Evolutionary conservation across 2,113 vertebrate species (phyloP).

Genomic region (Podarcis muralis): DNA sequence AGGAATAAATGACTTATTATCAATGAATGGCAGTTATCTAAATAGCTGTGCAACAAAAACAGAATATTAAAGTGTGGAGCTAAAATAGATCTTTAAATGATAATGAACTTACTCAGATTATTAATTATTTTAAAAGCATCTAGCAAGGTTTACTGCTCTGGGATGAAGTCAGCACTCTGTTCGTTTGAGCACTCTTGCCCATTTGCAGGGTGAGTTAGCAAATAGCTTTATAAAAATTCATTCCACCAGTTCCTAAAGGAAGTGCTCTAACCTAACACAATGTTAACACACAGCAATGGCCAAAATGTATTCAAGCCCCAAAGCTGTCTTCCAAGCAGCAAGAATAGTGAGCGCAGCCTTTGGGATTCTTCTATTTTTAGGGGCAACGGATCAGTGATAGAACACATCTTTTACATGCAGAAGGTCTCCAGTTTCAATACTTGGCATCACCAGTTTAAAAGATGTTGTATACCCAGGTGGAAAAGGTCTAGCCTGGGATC

Average conservation of each 20-base stretch:
- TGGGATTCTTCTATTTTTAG: not conserved
- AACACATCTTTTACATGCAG: not conserved
- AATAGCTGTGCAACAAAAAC: conserved; percentile 78
- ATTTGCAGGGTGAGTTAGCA: conserved; percentile 36
- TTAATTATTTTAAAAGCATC: conserved; percentile 76
- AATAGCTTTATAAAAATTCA: conserved; percentile 35
- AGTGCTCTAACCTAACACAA: not conserved
- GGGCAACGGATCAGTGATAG: not conserved
- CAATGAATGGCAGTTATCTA: conserved; percentile 78
- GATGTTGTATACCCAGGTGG: not conserved
- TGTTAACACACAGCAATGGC: not conserved
- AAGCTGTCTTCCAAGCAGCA: not conserved
- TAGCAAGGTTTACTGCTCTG: conserved; percentile 54
- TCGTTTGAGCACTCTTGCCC: conserved; percentile 35
- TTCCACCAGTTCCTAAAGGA: not conserved
- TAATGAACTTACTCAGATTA: conserved; percentile 73
- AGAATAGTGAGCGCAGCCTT: not conserved
- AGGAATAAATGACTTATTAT: conserved; percentile 85
- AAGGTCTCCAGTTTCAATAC: not conserved
- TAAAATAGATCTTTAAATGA: conserved; percentile 79
- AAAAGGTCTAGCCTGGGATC: not conserved
- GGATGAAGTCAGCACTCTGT: conserved; percentile 38
- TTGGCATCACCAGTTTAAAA: too few species aligned
- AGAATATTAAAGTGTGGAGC: conserved; percentile 78
- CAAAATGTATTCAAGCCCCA: not conserved